Evolutionary conservation across 2,888 invertebrate genomes (phyloP).

Genomic region (Drosophila monieri): DNA sequence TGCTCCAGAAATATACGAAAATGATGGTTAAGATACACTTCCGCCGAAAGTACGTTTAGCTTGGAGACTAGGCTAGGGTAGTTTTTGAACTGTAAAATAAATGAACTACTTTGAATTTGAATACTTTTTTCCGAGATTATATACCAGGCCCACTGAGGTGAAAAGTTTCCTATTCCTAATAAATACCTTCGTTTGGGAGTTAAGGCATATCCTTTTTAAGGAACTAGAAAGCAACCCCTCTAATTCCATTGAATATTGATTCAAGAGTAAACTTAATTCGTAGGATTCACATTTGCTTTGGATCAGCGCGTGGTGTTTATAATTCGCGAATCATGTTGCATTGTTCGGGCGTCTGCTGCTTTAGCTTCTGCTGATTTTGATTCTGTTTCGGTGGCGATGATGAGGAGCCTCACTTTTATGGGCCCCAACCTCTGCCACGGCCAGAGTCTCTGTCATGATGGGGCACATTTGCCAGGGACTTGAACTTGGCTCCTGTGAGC

Average conservation of each 20-base stretch:
- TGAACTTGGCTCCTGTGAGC: slow-evolving; percentile 71
- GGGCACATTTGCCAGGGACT: slow-evolving; percentile 65
- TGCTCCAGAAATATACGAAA: slow-evolving; percentile 81
- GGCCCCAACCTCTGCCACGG: slow-evolving; percentile 42
- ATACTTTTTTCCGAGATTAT: no score
- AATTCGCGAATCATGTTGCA: slow-evolving; percentile 83
- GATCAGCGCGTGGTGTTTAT: slow-evolving; percentile 72
- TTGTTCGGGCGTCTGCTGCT: slow-evolving; percentile 67
- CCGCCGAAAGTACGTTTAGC: background rate
- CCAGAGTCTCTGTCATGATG: slow-evolving; percentile 63
- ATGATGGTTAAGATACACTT: slow-evolving; percentile 37
- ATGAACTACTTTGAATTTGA: no score
- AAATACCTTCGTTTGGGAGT: no score
- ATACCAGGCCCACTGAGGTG: no score
- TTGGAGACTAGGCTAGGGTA: background rate
- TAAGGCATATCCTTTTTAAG: no score
- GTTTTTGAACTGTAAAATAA: no score
- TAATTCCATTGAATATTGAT: background rate
- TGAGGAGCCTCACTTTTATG: slow-evolving; percentile 79
- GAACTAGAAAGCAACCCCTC: no score
- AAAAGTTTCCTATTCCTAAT: no score
- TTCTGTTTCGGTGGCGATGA: slow-evolving; percentile 61
- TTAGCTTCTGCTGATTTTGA: slow-evolving; percentile 37
- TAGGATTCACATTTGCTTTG: background rate
- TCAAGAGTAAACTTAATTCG: slow-evolving; percentile 16